Percentiles rank a stretch among this genome's conserved stretches.
phyloP scores from a whole-genome alignment of 1,140 invertebrate genomes.

The Ephestia elutella region DNA sequence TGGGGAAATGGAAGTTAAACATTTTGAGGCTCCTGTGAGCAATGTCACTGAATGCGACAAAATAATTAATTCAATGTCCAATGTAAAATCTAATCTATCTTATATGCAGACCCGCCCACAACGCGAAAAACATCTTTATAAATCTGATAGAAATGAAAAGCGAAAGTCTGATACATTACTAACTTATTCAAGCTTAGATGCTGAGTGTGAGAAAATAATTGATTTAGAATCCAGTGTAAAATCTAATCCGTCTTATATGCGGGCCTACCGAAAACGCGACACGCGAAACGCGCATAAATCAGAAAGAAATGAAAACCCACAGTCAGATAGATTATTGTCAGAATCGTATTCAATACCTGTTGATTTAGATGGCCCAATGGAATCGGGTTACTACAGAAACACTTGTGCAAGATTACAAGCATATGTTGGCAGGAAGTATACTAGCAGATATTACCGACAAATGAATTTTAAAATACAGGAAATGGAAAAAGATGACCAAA shows the following conservation, averaged over 20 bases:
- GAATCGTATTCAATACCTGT: background rate
- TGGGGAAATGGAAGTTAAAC: background rate
- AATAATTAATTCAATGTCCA: background rate
- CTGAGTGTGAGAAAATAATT: constrained; percentile 9
- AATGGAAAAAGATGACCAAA: background rate
- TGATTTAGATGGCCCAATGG: background rate
- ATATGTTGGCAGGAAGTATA: background rate
- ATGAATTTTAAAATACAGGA: background rate
- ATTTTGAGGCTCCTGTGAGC: constrained; percentile 5
- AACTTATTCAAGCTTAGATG: too few relatives aligned
- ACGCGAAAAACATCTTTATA: background rate
- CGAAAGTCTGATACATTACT: background rate
- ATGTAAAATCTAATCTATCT: background rate
- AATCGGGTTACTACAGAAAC: background rate
- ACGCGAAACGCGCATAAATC: background rate
- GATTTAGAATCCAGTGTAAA: background rate
- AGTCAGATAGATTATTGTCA: background rate
- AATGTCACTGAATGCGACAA: constrained; percentile 12
- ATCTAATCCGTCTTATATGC: background rate
- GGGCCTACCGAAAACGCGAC: background rate
- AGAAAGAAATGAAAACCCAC: background rate
- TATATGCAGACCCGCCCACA: background rate
- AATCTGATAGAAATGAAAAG: background rate
- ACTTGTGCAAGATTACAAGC: background rate
- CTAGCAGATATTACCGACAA: background rate